Percentiles rank a stretch among this genome's conserved stretches.
Evolutionary conservation across 2,888 invertebrate genomes (phyloP).

Genomic region (Seira sanloemensis): DNA sequence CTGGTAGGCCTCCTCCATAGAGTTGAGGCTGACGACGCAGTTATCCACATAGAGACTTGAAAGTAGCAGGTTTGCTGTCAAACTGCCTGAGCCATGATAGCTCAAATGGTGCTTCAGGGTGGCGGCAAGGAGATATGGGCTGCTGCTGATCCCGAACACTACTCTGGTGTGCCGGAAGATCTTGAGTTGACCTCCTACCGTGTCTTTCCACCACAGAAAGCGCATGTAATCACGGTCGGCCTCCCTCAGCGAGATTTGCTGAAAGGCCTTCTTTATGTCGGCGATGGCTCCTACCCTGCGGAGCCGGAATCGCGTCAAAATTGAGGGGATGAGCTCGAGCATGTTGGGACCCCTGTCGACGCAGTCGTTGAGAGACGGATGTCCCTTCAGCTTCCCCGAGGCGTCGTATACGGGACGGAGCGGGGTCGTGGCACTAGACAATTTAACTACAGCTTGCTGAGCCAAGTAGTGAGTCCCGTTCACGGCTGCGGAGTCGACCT

Average conservation of each 20-base stretch:
- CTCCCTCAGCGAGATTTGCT: slow-evolving; percentile 72
- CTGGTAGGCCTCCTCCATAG: not conserved
- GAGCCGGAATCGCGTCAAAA: slow-evolving; percentile 49
- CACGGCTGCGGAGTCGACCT: slow-evolving; percentile 37
- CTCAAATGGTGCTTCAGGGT: slow-evolving; percentile 70
- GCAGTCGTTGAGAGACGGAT: slow-evolving; percentile 63
- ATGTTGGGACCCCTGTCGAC: slow-evolving; percentile 64
- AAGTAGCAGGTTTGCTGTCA: not conserved
- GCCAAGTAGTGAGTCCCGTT: slow-evolving; percentile 51
- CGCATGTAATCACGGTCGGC: slow-evolving; percentile 72
- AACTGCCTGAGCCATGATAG: not conserved
- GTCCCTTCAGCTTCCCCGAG: slow-evolving; percentile 48
- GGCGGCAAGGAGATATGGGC: slow-evolving; percentile 69
- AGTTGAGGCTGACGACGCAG: not conserved
- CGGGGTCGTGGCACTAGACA: slow-evolving; percentile 45
- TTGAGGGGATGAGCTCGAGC: slow-evolving; percentile 56
- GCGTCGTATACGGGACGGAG: slow-evolving; percentile 71
- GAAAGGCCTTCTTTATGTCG: slow-evolving; percentile 74
- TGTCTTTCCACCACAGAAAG: slow-evolving; percentile 72
- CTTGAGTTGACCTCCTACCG: not conserved
- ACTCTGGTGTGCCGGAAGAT: slow-evolving; percentile 69
- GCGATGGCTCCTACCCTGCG: slow-evolving; percentile 63
- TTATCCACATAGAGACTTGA: not conserved
- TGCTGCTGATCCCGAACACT: slow-evolving; percentile 69
- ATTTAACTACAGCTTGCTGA: slow-evolving; percentile 65